Conservation (phyloP, 2,113 vertebrate genomes). For the Entelurus aequoreus region DNA sequence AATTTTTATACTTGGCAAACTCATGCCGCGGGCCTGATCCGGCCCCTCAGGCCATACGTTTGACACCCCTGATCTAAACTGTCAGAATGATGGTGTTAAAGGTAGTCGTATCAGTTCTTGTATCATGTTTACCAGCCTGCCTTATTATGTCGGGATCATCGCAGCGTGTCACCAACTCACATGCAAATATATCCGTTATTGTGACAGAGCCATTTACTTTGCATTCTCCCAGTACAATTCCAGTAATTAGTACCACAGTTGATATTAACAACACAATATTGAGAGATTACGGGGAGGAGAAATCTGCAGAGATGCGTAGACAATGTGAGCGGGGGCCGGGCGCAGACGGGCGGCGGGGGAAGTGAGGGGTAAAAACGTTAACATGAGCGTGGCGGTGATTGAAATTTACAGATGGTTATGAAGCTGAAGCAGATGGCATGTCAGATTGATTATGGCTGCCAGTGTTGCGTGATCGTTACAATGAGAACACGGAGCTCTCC, state of each 20-base stretch:
- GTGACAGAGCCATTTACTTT: slow-evolving; percentile 70
- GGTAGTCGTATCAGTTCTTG: slow-evolving; percentile 24
- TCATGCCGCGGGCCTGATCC: too few relatives aligned
- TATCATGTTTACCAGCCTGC: slow-evolving; percentile 35
- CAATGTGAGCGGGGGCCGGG: neutral
- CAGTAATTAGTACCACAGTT: slow-evolving; percentile 68
- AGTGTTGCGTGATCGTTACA: slow-evolving; percentile 50
- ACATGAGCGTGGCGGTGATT: slow-evolving; percentile 48
- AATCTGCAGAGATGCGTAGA: slow-evolving; percentile 23
- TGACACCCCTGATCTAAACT: too few relatives aligned
- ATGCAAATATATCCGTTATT: slow-evolving; percentile 65
- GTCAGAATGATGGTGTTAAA: too few relatives aligned
- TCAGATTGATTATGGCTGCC: slow-evolving; percentile 71
- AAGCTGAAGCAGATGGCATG: slow-evolving; percentile 67
- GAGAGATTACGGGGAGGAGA: slow-evolving; percentile 43
- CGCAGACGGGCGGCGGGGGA: slow-evolving; percentile 13
- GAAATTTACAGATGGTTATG: slow-evolving; percentile 69
- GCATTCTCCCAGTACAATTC: slow-evolving; percentile 62
- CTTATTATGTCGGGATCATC: slow-evolving; percentile 43
- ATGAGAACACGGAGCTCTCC: slow-evolving; percentile 39
- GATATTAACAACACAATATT: slow-evolving; percentile 62
- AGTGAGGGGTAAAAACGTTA: slow-evolving; percentile 1
- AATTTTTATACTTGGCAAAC: too few relatives aligned
- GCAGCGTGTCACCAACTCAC: slow-evolving; percentile 46
- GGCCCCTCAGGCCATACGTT: too few relatives aligned